Evolutionary conservation across 2,113 vertebrate species (phyloP).

Genomic region (Oreochromis niloticus): DNA sequence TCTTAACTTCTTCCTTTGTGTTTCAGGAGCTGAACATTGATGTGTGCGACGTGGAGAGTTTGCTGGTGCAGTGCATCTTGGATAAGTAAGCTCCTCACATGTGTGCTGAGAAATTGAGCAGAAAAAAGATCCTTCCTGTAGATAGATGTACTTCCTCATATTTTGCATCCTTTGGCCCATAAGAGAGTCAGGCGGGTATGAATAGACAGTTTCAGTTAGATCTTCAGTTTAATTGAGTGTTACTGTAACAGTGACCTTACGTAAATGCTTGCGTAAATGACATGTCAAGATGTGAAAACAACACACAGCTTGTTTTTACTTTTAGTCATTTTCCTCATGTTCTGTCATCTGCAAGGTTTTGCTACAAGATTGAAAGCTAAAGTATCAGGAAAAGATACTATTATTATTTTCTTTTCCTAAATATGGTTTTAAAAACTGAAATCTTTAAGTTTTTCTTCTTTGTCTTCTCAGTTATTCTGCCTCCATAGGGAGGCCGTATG

Average conservation of each 20-base stretch:
- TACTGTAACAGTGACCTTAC: background rate
- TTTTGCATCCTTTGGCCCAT: background rate
- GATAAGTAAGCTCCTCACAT: conserved; percentile 87
- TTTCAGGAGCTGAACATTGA: conserved; percentile 98
- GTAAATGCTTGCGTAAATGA: background rate
- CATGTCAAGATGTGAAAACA: background rate
- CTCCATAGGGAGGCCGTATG: background rate
- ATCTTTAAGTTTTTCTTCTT: background rate
- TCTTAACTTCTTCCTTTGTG: background rate
- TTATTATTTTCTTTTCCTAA: background rate
- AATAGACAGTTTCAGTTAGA: background rate
- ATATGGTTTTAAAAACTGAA: background rate
- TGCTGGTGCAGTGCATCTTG: conserved; percentile 99
- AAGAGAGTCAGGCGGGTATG: background rate
- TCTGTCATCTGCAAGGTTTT: background rate
- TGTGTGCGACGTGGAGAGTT: conserved; percentile 97
- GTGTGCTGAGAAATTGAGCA: background rate
- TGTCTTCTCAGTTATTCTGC: background rate
- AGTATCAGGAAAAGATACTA: background rate
- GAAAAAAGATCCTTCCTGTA: background rate
- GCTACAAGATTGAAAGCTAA: background rate
- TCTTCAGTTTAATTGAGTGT: background rate
- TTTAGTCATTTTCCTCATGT: background rate
- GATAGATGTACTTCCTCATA: conserved; percentile 38
- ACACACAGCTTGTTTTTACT: background rate